Conservation (phyloP, 2,797 vertebrate genomes). For the Hylomyscus alleni region DNA sequence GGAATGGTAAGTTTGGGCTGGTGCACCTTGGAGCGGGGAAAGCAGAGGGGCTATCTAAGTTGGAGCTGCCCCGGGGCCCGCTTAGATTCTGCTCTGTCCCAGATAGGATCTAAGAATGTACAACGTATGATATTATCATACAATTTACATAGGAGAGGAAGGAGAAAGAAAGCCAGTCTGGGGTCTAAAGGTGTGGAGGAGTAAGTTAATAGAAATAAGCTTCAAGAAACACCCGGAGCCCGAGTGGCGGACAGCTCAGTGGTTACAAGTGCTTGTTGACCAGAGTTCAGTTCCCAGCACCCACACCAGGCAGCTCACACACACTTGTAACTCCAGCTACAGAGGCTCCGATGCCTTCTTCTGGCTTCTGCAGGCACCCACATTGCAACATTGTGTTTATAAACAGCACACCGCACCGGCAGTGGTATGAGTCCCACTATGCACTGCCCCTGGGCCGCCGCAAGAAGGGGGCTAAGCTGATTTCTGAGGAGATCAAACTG, state of each 20-base stretch:
- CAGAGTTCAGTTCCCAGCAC: neutral
- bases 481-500: too few relatives aligned
- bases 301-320: neutral
- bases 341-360: neutral
- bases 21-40: neutral
- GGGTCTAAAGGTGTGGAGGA: neutral
- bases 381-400: too few relatives aligned
- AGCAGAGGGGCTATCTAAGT: neutral
- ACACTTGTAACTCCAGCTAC: neutral
- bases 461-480: too few relatives aligned
- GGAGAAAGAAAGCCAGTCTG: neutral
- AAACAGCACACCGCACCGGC: too few relatives aligned
- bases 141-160: neutral
- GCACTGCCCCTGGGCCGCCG: too few relatives aligned
- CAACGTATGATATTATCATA: neutral
- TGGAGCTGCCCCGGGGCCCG: neutral
- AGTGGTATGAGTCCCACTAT: too few relatives aligned
- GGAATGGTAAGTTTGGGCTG: neutral
- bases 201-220: neutral
- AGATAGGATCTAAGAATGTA: neutral
- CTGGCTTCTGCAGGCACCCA: neutral
- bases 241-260: accelerated
- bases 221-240: neutral
- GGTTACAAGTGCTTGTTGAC: neutral
- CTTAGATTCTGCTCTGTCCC: neutral